Evolutionary conservation across 2,113 vertebrate species (phyloP).

Genomic region (Oreocharis arfaki): DNA sequence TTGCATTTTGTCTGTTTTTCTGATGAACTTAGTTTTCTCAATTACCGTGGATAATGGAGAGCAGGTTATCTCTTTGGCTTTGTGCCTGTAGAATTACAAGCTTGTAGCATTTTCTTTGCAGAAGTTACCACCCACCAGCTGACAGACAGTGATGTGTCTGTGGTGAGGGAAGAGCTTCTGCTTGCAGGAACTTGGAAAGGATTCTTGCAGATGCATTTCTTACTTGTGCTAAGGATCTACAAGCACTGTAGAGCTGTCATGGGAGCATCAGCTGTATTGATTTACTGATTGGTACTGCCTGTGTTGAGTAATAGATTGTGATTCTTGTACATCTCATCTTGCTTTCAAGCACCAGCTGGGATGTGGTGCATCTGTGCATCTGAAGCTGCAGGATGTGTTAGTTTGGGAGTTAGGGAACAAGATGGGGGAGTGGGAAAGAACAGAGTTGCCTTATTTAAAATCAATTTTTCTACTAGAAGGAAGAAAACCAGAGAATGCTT

Average conservation of each 20-base stretch:
- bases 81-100: not conserved
- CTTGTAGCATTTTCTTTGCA: not conserved
- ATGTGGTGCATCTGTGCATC: not conserved
- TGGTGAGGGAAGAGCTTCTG: not conserved
- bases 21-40: not conserved
- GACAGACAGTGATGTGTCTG: not conserved
- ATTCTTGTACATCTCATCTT: not conserved
- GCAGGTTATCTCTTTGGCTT: not conserved
- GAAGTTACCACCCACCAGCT: not conserved
- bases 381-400: not conserved
- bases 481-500: not conserved
- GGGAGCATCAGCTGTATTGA: slow-evolving; percentile 15
- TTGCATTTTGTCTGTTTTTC: not conserved
- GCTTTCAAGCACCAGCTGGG: not conserved
- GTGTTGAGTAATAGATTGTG: not conserved
- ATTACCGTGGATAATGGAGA: not conserved
- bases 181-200: not conserved
- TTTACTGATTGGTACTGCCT: not conserved
- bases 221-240: not conserved
- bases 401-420: not conserved
- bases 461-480: not conserved
- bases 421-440: not conserved
- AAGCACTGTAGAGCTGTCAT: not conserved
- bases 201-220: not conserved
- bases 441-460: not conserved